Percentiles rank a stretch among this genome's conserved stretches.
Conservation (phyloP, 2,888 invertebrate genomes). For the Meiosimyza platycephala region DNA sequence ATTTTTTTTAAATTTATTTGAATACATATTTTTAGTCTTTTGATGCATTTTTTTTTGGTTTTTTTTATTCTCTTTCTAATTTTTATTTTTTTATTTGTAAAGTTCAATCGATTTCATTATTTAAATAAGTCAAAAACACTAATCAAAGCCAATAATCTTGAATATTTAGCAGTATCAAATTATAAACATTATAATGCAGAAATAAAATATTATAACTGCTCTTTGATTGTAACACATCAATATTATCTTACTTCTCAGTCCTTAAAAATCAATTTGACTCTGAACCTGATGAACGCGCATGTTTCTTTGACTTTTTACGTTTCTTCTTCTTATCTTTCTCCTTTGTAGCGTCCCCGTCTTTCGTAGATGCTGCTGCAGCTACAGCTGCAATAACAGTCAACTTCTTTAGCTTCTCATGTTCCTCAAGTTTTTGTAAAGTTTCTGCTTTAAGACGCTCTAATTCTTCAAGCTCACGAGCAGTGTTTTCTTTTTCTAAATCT, state of each 20-base stretch:
- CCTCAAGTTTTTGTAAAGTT: conserved; percentile 63
- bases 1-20: no score
- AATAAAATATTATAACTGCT: no score
- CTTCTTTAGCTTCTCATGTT: conserved; percentile 57
- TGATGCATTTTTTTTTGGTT: no score
- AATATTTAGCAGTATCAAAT: no score
- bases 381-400: conserved; percentile 48
- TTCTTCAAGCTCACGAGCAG: conserved; percentile 62
- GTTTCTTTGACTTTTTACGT: conserved; percentile 63
- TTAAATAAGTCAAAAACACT: no score
- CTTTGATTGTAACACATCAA: no score
- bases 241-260: not conserved
- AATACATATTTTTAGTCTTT: no score
- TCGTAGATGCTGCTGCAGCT: conserved; percentile 46
- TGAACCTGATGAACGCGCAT: conserved; percentile 61
- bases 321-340: conserved; percentile 61
- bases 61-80: no score
- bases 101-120: no score
- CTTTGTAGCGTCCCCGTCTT: conserved; percentile 46
- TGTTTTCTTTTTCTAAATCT: conserved; percentile 63
- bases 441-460: conserved; percentile 65
- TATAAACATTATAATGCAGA: no score
- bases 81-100: no score
- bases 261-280: conserved; percentile 51
- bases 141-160: no score